Percentiles rank a stretch among this genome's conserved stretches.
Conservation (phyloP, 2,113 vertebrate genomes). For the Pseudorasbora parva region DNA sequence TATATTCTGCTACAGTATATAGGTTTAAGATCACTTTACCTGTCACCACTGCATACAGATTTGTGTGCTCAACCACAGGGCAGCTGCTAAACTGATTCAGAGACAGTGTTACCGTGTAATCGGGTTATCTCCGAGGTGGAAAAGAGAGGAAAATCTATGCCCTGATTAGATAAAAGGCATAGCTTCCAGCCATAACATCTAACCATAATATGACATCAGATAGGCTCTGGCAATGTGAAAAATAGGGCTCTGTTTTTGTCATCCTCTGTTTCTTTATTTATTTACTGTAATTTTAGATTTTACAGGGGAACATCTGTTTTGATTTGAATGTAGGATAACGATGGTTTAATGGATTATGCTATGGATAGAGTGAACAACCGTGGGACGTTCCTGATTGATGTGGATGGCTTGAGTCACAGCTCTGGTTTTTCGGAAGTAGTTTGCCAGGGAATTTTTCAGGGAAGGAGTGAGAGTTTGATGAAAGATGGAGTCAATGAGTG, state of each 20-base stretch:
- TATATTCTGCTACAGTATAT: too few relatives aligned
- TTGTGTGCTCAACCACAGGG: conserved; percentile 14
- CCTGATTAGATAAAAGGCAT: conserved; percentile 48
- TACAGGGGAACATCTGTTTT: conserved; percentile 17
- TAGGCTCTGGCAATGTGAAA: conserved; percentile 38
- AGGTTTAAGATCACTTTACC: conserved; percentile 1
- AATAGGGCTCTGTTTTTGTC: conserved; percentile 26
- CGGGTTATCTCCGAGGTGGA: conserved; percentile 47
- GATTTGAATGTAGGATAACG: conserved; percentile 12
- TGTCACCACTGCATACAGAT: neutral
- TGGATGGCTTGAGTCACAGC: conserved; percentile 29
- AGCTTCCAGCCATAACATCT: conserved; percentile 46
- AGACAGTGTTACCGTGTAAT: conserved; percentile 45
- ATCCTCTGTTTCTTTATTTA: conserved; percentile 14
- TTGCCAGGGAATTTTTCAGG: neutral
- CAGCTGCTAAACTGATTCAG: conserved; percentile 43
- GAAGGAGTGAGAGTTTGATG: conserved; percentile 17
- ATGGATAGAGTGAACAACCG: conserved; percentile 23
- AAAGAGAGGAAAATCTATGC: conserved; percentile 42
- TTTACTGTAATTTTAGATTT: conserved; percentile 39
- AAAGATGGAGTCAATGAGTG: conserved; percentile 18
- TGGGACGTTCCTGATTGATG: neutral
- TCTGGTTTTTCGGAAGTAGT: conserved; percentile 24
- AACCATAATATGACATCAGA: conserved; percentile 40
- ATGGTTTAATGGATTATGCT: conserved; percentile 30